Evolutionary conservation across 1,140 invertebrate species (phyloP).

Genomic region (Polypedilum pembai): DNA sequence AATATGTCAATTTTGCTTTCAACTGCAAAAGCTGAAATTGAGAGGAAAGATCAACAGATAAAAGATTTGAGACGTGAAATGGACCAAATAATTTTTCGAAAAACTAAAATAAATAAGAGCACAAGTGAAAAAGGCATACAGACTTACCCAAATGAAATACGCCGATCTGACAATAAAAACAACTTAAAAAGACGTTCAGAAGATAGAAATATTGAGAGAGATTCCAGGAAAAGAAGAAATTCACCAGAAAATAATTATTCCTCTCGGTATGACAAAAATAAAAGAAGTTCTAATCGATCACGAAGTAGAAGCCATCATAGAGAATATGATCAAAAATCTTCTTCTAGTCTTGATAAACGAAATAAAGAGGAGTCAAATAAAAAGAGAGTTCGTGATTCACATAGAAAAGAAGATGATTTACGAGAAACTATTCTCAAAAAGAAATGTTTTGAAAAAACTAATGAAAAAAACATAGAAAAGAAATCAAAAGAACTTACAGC

Average conservation of each 20-base stretch:
- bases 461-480: not conserved
- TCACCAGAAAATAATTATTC: not conserved
- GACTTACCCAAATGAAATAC: not conserved
- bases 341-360: too few species aligned
- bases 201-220: not conserved
- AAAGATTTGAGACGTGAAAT: not conserved
- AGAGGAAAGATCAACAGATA: not conserved
- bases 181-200: not conserved
- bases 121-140: not conserved
- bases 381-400: not conserved
- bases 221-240: not conserved
- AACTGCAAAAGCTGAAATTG: not conserved
- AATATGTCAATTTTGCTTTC: not conserved
- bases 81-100: not conserved
- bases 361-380: not conserved
- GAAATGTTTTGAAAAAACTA: not conserved
- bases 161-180: not conserved
- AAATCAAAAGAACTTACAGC: not conserved
- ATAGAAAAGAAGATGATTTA: not conserved
- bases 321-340: not conserved
- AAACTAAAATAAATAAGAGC: not conserved
- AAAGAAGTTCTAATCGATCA: not conserved
- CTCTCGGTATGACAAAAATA: not conserved
- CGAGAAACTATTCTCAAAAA: not conserved
- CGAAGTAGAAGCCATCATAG: not conserved